A percentile compares a stretch with the other conserved stretches of the same genome.
phyloP scores from a whole-genome alignment of 1,140 invertebrate genomes.

The Nylanderia fulva region DNA sequence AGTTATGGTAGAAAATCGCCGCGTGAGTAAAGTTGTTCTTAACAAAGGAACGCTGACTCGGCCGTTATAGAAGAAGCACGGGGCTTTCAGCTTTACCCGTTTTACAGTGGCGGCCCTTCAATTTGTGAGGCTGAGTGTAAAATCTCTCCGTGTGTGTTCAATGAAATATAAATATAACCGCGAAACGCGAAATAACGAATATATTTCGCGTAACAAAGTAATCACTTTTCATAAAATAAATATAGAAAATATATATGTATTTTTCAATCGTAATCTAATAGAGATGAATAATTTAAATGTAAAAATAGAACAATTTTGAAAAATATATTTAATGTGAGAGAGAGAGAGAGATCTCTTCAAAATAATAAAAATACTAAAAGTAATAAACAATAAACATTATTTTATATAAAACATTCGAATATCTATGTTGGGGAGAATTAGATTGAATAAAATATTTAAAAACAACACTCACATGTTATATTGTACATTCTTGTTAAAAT shows the following conservation, averaged over 20 bases:
- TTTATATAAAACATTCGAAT: not conserved
- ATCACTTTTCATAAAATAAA: not conserved
- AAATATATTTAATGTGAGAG: not conserved
- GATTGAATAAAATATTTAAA: not conserved
- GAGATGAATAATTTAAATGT: not conserved
- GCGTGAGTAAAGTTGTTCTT: slow-evolving; percentile 78
- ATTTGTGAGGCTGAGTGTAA: slow-evolving; percentile 13
- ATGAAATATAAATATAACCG: slow-evolving; percentile 15
- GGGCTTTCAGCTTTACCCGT: slow-evolving; percentile 65
- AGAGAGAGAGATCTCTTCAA: not conserved
- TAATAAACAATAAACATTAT: not conserved
- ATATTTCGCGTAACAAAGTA: not conserved
- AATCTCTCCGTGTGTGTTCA: not conserved
- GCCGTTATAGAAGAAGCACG: slow-evolving; percentile 76
- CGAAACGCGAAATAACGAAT: slow-evolving; percentile 1
- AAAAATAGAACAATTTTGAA: not conserved
- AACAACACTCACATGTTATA: not conserved
- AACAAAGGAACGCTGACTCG: slow-evolving; percentile 79
- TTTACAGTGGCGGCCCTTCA: slow-evolving; percentile 34
- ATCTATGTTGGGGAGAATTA: not conserved
- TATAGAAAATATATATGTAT: not conserved
- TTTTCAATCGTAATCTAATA: not conserved
- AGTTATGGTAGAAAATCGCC: slow-evolving; percentile 69
- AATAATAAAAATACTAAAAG: not conserved
- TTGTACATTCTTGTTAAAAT: not conserved